These are phyloP conservation scores for Dolichallabes microphthalmus DNA, from an alignment of 2,113 vertebrate genomes.

Conservation along the genomic window DNA sequence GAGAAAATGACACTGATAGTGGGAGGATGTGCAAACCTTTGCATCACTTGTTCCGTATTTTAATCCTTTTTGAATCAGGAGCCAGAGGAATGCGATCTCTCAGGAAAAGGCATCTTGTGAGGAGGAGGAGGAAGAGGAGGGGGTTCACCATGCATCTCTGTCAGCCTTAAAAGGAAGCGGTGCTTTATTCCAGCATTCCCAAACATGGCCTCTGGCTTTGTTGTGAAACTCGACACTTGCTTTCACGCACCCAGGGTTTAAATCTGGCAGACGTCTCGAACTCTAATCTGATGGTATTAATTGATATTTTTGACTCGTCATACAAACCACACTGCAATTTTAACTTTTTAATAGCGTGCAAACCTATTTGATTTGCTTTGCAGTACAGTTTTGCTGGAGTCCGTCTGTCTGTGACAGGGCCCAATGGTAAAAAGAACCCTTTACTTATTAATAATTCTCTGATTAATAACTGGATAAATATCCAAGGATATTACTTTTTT, in stretches of 20 bases:
- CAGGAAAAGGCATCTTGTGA: slow-evolving; percentile 48
- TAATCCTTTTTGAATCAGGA: slow-evolving; percentile 51
- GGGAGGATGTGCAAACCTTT: slow-evolving; percentile 37
- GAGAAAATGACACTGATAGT: slow-evolving; percentile 52
- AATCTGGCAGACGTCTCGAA: neutral
- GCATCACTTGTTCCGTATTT: slow-evolving; percentile 46
- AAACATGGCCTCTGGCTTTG: slow-evolving; percentile 41
- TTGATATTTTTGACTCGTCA: neutral
- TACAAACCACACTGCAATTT: neutral
- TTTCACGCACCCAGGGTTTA: neutral
- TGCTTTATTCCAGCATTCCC: slow-evolving; percentile 34
- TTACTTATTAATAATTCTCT: neutral
- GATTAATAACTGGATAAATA: neutral
- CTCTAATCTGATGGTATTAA: neutral
- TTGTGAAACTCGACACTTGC: slow-evolving; percentile 56
- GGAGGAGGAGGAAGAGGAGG: slow-evolving; percentile 16
- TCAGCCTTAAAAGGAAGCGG: slow-evolving; percentile 60
- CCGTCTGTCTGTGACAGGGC: neutral
- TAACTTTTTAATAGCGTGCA: neutral
- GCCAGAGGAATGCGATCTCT: slow-evolving; percentile 47
- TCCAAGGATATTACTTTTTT: neutral
- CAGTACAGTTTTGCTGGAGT: neutral
- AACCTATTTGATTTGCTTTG: neutral
- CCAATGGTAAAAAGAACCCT: neutral
- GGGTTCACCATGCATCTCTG: slow-evolving; percentile 15